Conservation (phyloP, 2,797 vertebrate species). For the Poecile montanus region DNA sequence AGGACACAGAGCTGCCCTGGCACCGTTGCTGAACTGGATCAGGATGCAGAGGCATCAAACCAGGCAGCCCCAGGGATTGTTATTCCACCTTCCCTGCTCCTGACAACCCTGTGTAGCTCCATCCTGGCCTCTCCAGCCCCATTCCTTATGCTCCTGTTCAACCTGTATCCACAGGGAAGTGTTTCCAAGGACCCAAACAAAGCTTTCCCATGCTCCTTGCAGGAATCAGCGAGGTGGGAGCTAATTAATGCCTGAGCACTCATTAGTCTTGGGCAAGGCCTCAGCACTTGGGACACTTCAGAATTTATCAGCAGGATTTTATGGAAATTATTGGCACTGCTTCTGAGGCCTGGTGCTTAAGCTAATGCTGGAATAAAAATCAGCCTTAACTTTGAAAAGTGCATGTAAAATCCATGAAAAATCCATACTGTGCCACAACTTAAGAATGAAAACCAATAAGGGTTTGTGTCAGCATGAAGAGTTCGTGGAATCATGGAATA, state of each 20-base stretch:
- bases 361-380: background rate
- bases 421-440: background rate
- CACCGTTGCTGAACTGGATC: accelerated
- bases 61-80: background rate
- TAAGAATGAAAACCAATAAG: background rate
- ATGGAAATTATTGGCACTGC: background rate
- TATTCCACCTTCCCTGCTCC: background rate
- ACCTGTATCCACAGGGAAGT: background rate
- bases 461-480: background rate
- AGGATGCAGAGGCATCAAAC: background rate
- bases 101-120: accelerated
- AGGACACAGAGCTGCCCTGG: background rate
- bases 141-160: background rate
- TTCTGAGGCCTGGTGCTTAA: background rate
- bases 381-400: background rate
- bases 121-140: background rate
- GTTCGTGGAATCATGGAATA: background rate
- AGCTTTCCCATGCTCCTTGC: accelerated
- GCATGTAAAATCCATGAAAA: background rate
- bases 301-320: background rate
- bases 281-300: background rate
- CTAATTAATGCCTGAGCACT: background rate
- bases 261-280: background rate
- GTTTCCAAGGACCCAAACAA: background rate
- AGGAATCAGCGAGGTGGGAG: background rate